These are phyloP conservation scores for Ovibos moschatus DNA, from an alignment of 2,113 vertebrate genomes.

Conservation along the genomic window DNA sequence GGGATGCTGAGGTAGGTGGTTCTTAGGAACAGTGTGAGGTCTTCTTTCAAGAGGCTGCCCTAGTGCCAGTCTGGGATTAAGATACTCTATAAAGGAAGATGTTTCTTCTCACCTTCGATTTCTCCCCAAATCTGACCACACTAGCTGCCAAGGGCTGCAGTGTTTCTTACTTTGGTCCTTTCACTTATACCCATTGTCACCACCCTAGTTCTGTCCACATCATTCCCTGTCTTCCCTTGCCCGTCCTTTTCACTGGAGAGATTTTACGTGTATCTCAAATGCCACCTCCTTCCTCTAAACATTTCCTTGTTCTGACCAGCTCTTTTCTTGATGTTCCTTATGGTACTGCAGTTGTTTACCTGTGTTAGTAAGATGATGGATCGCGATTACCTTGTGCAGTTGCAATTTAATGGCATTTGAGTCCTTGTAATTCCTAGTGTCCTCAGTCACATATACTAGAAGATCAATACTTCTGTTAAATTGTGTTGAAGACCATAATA, in stretches of 20 bases:
- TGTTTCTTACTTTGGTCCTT: not conserved
- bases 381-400: not conserved
- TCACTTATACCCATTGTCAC: not conserved
- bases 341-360: not conserved
- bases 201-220: not conserved
- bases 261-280: no score
- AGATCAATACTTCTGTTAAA: not conserved
- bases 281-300: not conserved
- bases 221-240: not conserved
- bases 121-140: not conserved
- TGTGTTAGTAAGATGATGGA: not conserved
- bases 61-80: not conserved
- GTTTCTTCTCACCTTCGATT: not conserved
- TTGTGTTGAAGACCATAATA: not conserved
- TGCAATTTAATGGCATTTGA: not conserved
- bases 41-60: not conserved
- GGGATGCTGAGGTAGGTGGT: not conserved
- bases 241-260: not conserved
- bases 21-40: not conserved
- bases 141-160: not conserved
- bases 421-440: not conserved
- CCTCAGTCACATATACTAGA: not conserved
- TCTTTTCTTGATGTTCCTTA: not conserved
- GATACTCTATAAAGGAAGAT: not conserved
- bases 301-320: not conserved